Percentiles rank a stretch among this genome's conserved stretches.
phyloP scores from a whole-genome alignment of 2,797 vertebrate genomes.

The Danio kyathit region DNA sequence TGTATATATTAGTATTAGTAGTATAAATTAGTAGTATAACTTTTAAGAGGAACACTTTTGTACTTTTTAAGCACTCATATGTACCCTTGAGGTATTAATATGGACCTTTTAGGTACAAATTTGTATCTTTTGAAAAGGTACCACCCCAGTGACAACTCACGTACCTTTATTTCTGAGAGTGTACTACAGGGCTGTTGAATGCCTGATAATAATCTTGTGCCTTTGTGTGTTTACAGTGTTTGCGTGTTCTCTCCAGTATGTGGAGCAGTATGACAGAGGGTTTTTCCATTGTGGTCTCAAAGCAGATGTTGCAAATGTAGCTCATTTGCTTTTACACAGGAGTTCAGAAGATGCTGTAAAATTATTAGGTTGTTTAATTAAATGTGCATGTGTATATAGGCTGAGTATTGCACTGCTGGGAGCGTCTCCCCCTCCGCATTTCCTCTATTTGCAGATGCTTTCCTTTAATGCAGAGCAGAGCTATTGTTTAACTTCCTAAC shows the following conservation, averaged over 20 bases:
- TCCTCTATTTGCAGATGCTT: conserved; percentile 24
- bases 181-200: too few species aligned
- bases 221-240: conserved; percentile 20
- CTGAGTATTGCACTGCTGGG: not conserved
- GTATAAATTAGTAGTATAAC: too few species aligned
- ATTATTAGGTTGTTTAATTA: conserved; percentile 17
- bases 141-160: too few species aligned
- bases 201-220: not conserved
- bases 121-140: too few species aligned
- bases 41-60: too few species aligned
- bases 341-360: conserved; percentile 16
- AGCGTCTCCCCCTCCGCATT: not conserved
- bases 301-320: conserved; percentile 28
- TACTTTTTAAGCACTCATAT: too few species aligned
- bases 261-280: conserved; percentile 3
- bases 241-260: conserved; percentile 27
- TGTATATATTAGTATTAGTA: too few species aligned
- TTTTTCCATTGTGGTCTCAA: conserved; percentile 10
- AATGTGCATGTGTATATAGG: conserved; percentile 21
- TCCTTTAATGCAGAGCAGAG: conserved; percentile 37
- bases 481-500: conserved; percentile 51
- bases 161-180: too few species aligned
- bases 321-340: not conserved
- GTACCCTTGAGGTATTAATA: too few species aligned
- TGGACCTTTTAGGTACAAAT: too few species aligned